Evolutionary conservation across 2,888 invertebrate species (phyloP), one percentile per base, ranked within the genome.

Genomic region (Ethmia dodecea): DNA sequence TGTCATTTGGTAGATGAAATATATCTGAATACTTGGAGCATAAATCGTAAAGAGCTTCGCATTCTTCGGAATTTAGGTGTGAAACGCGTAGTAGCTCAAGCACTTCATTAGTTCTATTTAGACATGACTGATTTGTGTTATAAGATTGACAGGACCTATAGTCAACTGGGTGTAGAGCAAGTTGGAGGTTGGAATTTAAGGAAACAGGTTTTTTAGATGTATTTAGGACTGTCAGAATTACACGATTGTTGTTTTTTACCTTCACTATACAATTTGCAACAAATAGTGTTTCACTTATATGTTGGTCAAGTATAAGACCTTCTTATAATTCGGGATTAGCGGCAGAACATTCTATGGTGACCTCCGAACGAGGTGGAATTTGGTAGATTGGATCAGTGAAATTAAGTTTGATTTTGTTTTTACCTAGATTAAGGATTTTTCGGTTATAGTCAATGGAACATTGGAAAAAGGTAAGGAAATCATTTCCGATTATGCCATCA

Each of bases 21-120:
- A 45, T 43, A 22, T 49, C 36, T 31, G 43, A 43, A 35, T 41
- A 50, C 16, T 45, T 11, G 26, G 32, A 34, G 33, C 45, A 49
- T 12, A 49, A 13, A 6, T 38, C 31, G 5, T 37, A 10, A 27
- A 49, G 29, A 12, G 38, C 35, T 11, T 43, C 35, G 6, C 22
- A 35, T 36, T 49, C 42, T 42, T 49, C 43, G 2, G 12, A 18
- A 25, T 45, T 47, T 10, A 45, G 25, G 31, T 45, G 45, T 26
- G 34, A 22, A n/a, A 24, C 36, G 20, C 41, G 27, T 27, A 27
- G 9, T 3, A 12, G 27, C 3, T 27, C 4, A 2, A 27, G 11
- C 2, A 27, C 27, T n/a, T 27, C 5, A 2, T 11, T 9, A 5
- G 27, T 13, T 11, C 27, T 6, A 8, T 6, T n/a, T 3, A 24